phyloP scores from a whole-genome alignment of 2,113 vertebrate genomes.

The Malurus alboscapulatus region DNA sequence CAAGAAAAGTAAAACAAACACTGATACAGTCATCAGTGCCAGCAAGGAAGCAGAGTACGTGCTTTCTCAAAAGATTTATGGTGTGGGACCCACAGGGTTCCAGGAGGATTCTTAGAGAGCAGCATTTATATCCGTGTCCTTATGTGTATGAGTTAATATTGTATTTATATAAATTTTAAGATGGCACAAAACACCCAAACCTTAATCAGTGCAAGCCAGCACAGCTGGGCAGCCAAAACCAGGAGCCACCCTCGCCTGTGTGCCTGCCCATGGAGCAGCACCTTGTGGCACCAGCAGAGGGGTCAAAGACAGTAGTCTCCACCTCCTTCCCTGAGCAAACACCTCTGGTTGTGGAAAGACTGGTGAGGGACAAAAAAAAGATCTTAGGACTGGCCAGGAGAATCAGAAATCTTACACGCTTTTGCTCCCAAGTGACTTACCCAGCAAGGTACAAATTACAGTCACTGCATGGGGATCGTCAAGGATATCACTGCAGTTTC shows the following conservation, averaged over 20 bases:
- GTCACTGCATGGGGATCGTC: not conserved
- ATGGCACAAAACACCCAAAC: not conserved
- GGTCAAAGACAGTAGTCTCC: not conserved
- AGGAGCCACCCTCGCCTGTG: not conserved
- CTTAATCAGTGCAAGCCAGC: not conserved
- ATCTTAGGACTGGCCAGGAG: not conserved
- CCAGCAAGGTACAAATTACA: not conserved
- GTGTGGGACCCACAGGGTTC: not conserved
- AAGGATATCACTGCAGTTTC: not conserved
- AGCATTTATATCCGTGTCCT: not conserved
- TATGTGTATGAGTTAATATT: not conserved
- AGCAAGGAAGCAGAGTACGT: not conserved
- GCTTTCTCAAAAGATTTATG: not conserved
- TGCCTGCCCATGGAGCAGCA: accelerated
- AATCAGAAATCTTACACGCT: not conserved
- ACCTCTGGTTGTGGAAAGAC: not conserved
- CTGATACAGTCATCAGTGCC: not conserved
- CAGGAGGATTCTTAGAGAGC: not conserved
- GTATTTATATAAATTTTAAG: not conserved
- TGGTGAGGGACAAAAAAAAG: not conserved
- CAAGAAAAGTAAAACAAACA: conserved; percentile 31
- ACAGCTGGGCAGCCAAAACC: not conserved
- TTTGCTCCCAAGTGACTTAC: not conserved
- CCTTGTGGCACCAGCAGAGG: accelerated
- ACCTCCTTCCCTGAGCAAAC: not conserved